phyloP scores from a whole-genome alignment of 2,888 invertebrate species.

The Orthosia cruda region DNA sequence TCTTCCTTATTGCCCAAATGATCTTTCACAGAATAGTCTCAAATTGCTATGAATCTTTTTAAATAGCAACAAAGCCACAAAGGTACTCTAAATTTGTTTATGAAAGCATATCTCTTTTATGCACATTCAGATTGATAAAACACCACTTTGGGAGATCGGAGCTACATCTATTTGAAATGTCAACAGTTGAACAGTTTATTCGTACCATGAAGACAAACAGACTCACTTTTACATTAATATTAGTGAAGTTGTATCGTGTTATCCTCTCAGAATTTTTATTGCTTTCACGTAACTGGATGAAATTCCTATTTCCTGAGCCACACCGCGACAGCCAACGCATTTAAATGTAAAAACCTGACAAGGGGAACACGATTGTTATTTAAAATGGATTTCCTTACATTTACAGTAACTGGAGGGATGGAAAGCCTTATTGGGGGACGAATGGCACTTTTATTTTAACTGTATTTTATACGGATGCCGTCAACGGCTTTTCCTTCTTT shows the following conservation, averaged over 20 bases:
- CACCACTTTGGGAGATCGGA: no score
- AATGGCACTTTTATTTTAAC: not conserved
- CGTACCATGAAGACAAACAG: conserved; percentile 1
- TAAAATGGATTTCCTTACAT: conserved; percentile 51
- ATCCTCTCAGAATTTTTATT: conserved; percentile 39
- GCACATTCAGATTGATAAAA: no score
- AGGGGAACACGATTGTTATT: conserved; percentile 50
- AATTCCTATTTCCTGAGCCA: conserved; percentile 44
- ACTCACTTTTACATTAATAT: conserved; percentile 27
- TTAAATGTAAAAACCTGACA: conserved; percentile 53
- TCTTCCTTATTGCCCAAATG: not conserved
- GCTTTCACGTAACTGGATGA: conserved; percentile 39
- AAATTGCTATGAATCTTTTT: no score
- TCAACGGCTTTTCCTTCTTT: not conserved
- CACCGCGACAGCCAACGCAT: conserved; percentile 41
- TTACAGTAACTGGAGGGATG: not conserved
- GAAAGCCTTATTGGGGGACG: not conserved
- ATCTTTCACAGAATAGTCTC: not conserved
- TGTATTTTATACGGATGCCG: not conserved
- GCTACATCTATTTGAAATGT: not conserved
- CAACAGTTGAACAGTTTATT: not conserved
- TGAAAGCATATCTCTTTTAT: no score
- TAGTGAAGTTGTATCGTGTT: conserved; percentile 18
- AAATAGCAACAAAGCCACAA: not conserved
- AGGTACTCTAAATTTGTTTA: no score